A percentile compares a stretch with the other conserved stretches of the same genome.
phyloP scores from a whole-genome alignment of 2,113 vertebrate species.

The Glareola pratincola region DNA sequence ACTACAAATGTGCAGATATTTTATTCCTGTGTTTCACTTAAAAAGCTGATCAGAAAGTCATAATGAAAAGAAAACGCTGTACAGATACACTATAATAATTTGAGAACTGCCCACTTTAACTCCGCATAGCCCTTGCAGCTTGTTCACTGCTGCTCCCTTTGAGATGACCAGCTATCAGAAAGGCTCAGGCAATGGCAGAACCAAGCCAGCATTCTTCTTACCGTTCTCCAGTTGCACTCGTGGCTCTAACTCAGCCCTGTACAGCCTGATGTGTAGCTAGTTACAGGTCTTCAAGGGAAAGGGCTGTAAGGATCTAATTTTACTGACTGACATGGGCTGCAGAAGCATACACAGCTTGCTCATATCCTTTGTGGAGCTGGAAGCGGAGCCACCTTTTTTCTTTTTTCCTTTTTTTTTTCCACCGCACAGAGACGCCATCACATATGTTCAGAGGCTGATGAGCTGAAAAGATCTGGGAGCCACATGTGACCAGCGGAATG shows the following conservation, averaged over 20 bases:
- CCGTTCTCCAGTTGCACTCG: background rate
- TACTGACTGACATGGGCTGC: constrained; percentile 53
- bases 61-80: background rate
- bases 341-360: constrained; percentile 57
- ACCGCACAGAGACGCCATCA: constrained; percentile 41
- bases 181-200: background rate
- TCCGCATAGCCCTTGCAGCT: background rate
- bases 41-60: background rate
- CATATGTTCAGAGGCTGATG: constrained; percentile 58
- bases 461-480: constrained; percentile 61
- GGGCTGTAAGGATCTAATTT: constrained; percentile 70
- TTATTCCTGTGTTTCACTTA: background rate
- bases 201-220: background rate
- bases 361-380: constrained; percentile 55
- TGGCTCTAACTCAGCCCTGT: background rate
- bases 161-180: constrained; percentile 1
- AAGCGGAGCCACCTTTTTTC: constrained; percentile 35
- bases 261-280: constrained; percentile 25
- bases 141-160: background rate
- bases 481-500: constrained; percentile 48
- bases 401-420: background rate
- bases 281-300: constrained; percentile 26
- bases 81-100: background rate
- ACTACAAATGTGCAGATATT: background rate
- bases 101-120: background rate